These are phyloP conservation scores for Acanthisitta chloris DNA, from an alignment of 2,113 vertebrate species.

Conservation along the genomic window DNA sequence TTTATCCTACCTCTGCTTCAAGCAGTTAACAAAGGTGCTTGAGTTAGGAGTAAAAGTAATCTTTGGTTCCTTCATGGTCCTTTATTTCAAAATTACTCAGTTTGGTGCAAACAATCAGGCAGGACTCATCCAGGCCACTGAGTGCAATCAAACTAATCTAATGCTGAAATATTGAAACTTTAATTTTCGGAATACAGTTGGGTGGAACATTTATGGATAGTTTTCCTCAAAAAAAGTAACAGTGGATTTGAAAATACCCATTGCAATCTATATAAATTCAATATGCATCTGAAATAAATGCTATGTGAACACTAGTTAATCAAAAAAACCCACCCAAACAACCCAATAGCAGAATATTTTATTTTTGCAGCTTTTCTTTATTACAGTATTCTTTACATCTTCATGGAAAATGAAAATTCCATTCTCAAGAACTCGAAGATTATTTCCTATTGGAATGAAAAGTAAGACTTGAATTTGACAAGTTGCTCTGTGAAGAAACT, in stretches of 20 bases:
- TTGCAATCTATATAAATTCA: neutral
- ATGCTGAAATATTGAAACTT: neutral
- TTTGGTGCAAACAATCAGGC: neutral
- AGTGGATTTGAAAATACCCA: neutral
- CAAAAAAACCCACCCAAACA: no score
- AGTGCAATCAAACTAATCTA: neutral
- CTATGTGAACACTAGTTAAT: neutral
- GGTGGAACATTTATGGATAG: neutral
- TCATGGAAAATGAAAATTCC: neutral
- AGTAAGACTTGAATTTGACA: neutral
- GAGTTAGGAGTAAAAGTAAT: neutral
- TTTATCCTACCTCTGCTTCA: neutral
- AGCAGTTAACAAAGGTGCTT: neutral
- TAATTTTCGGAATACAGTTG: neutral
- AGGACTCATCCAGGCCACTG: neutral
- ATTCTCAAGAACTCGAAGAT: neutral
- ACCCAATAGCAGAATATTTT: neutral
- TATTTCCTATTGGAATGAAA: neutral
- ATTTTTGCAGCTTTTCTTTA: neutral
- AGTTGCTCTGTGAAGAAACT: neutral
- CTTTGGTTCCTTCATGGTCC: neutral
- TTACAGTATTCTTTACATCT: neutral
- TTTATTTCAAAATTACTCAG: neutral
- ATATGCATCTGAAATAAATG: neutral
- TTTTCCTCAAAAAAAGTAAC: neutral